These are phyloP conservation scores for Chiloscyllium plagiosum DNA, from an alignment of 2,113 vertebrate species.

Conservation along the genomic window DNA sequence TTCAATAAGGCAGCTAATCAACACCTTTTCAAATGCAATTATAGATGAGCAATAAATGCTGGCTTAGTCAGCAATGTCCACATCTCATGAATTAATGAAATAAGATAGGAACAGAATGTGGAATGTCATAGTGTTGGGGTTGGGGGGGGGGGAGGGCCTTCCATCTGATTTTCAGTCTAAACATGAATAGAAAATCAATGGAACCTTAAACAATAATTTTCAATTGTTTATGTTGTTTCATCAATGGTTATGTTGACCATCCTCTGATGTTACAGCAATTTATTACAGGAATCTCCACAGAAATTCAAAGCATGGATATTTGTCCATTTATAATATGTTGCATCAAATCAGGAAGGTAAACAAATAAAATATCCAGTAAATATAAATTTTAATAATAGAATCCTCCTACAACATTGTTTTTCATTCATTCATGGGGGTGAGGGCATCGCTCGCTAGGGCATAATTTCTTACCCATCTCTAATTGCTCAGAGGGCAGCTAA, in stretches of 20 bases:
- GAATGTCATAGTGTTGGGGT: not conserved
- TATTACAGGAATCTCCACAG: not conserved
- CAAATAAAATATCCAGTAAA: not conserved
- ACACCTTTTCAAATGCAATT: too few species aligned
- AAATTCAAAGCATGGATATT: not conserved
- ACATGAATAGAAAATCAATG: not conserved
- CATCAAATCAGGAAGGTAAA: not conserved
- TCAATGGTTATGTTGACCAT: not conserved
- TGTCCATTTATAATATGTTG: not conserved
- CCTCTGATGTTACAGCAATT: not conserved
- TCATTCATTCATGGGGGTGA: too few species aligned
- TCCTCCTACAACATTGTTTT: too few species aligned
- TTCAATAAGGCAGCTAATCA: too few species aligned
- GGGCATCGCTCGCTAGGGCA: too few species aligned
- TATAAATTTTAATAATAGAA: not conserved
- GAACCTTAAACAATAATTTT: not conserved
- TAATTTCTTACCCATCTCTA: too few species aligned
- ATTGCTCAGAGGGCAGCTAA: too few species aligned
- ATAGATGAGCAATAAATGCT: too few species aligned
- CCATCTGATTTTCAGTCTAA: not conserved
- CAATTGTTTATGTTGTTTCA: not conserved
- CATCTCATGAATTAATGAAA: too few species aligned
- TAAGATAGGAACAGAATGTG: not conserved
- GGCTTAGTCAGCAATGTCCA: too few species aligned
- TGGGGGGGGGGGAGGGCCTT: not conserved